Base-by-base conservation (phyloP, 2,113 vertebrate species). In the Ceyx melanurus region DNA sequence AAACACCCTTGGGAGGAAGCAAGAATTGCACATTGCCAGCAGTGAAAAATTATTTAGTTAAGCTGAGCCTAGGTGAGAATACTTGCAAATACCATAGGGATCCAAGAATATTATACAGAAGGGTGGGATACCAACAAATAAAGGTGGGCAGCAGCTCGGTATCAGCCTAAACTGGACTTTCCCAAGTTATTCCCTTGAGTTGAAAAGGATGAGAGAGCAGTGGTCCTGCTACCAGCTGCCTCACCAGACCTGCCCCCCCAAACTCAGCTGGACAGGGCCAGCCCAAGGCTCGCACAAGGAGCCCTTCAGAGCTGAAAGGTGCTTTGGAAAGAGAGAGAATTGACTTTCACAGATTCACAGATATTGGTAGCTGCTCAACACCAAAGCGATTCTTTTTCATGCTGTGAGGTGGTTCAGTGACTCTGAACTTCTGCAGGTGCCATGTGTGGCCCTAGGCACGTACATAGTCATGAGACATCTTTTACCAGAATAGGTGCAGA, bases 351-450 rank as follows among this genome's bases (percentile, higher is more conserved):
- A 37, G 37, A 37, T 37, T 37, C 37, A 37, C 37, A 37, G 37
- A 37, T 37, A 37, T 37, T 2, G 43, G 53, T 26, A 28, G 82
- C 42, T 57, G 35, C 57, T 51, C 3, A 0, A 58, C 43, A 15
- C 68, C 3, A 1, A 31, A 46, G 40, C 0, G 0, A 6, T 58
- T 43, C 51, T 42, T 50, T 60, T 3, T 8, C 4, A 1, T 0
- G 16, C 58, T 28, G 50, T 0, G 1, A 73, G 72, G 50, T 28
- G 61, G 26, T 13, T 71, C n/a, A 68, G 50, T 28, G 61, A 29
- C 14, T 71, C n/a, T 10, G 8, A 23, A 9, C 9, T 53, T 56
- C 73, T 48, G 73, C 35, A 43, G 22, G 68, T 20, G 56, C 35
- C 76, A 5, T 0, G 0, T 2, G 2, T 29, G 54, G 42, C 75